phyloP scores from a whole-genome alignment of 2,797 vertebrate species.

The Sebastes steindachneri region DNA sequence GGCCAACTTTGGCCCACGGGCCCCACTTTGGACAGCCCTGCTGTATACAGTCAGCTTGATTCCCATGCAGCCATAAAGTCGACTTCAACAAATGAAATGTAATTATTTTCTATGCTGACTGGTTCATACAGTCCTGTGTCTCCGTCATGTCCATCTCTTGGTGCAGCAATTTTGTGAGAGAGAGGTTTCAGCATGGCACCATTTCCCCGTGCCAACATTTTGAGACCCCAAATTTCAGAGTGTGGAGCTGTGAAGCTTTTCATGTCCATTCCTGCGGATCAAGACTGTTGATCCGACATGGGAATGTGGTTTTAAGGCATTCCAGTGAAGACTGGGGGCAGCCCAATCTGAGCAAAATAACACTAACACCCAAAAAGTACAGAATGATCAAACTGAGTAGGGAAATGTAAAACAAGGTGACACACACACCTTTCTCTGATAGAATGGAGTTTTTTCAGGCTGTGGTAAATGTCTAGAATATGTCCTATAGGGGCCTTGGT shows the following conservation, averaged over 20 bases:
- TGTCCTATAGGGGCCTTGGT: background rate
- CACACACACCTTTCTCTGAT: background rate
- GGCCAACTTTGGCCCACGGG: too few relatives aligned
- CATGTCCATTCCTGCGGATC: conserved; percentile 65
- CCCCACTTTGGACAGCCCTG: too few relatives aligned
- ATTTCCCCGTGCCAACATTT: conserved; percentile 29
- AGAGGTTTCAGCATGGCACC: background rate
- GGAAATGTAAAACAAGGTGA: background rate
- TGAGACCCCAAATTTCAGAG: conserved; percentile 22
- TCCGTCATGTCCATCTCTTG: background rate
- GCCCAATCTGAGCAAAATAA: conserved; percentile 46
- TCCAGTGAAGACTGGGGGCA: conserved; percentile 53
- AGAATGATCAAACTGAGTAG: background rate
- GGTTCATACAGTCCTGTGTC: background rate
- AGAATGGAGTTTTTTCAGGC: background rate
- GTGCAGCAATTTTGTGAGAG: background rate
- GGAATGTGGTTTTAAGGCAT: conserved; percentile 76
- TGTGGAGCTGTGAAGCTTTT: conserved; percentile 47
- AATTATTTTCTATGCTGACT: background rate
- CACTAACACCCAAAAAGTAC: conserved; percentile 43
- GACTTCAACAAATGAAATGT: background rate
- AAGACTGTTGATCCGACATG: conserved; percentile 67
- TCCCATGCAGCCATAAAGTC: background rate
- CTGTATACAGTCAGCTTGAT: too few relatives aligned
- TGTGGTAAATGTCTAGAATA: background rate